Conservation (phyloP, 2,888 invertebrate genomes). For the Cataglyphis livida region DNA sequence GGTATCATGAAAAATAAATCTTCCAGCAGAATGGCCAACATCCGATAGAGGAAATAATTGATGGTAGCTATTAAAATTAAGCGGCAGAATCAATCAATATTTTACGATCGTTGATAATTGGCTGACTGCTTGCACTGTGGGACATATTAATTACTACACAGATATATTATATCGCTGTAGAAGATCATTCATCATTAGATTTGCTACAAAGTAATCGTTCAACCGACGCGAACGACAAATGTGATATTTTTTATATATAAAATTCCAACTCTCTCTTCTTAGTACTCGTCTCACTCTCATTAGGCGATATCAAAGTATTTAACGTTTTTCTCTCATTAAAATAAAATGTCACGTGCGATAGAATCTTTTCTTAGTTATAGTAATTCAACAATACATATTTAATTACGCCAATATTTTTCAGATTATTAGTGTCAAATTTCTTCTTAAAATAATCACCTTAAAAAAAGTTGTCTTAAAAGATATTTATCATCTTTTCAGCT, state of each 20-base stretch:
- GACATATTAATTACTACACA: conserved; percentile 67
- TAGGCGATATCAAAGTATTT: neutral
- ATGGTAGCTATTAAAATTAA: conserved; percentile 74
- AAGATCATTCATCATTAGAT: conserved; percentile 66
- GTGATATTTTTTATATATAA: conserved; percentile 62
- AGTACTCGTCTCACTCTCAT: neutral
- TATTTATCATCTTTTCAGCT: neutral
- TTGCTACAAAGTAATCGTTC: conserved; percentile 45
- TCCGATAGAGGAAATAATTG: conserved; percentile 63
- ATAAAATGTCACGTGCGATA: conserved; percentile 4
- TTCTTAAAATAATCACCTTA: neutral
- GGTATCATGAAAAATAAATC: conserved; percentile 49
- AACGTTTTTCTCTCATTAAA: neutral
- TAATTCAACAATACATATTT: conserved; percentile 1
- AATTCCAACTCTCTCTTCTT: conserved; percentile 48
- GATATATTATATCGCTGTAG: conserved; percentile 55
- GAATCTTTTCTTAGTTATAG: neutral
- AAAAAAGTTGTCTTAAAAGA: neutral
- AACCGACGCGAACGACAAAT: conserved; percentile 32
- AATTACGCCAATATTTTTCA: conserved; percentile 1
- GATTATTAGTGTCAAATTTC: neutral
- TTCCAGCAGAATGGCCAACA: conserved; percentile 57
- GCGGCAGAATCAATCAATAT: conserved; percentile 78
- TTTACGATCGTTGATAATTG: conserved; percentile 79
- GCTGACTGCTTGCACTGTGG: conserved; percentile 62